Conservation (phyloP, 2,113 vertebrate genomes). For the Antennarius striatus region DNA sequence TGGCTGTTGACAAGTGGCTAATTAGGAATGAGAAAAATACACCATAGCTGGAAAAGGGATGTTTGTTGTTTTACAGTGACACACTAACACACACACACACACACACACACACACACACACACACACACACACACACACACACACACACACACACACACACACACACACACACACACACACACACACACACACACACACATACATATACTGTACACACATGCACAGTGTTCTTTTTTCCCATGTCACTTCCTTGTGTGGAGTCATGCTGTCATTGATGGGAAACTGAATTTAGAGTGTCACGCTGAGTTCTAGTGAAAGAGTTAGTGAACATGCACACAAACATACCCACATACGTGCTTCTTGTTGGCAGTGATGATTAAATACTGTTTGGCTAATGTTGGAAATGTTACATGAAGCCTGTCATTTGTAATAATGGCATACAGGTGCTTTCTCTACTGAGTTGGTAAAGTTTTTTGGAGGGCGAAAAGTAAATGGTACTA, state of each 20-base stretch:
- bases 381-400: slow-evolving; percentile 42
- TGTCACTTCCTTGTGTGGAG: slow-evolving; percentile 53
- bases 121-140: slow-evolving; percentile 29
- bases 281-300: slow-evolving; percentile 61
- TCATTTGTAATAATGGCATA: slow-evolving; percentile 50
- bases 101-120: slow-evolving; percentile 21
- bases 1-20: slow-evolving; percentile 68
- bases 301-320: slow-evolving; percentile 46
- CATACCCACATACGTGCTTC: background rate
- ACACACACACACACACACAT: slow-evolving; percentile 16
- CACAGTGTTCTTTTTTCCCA: slow-evolving; percentile 23
- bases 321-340: slow-evolving; percentile 31
- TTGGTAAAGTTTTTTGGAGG: background rate
- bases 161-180: slow-evolving; percentile 29
- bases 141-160: slow-evolving; percentile 23
- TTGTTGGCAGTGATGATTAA: slow-evolving; percentile 38
- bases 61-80: slow-evolving; percentile 52
- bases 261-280: slow-evolving; percentile 60
- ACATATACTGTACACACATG: background rate
- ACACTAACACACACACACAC: slow-evolving; percentile 28
- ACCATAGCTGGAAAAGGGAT: slow-evolving; percentile 52
- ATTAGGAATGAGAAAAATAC: slow-evolving; percentile 68
- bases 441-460: slow-evolving; percentile 55
- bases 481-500: no score
- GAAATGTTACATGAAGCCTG: slow-evolving; percentile 45